Base-by-base conservation (phyloP, 2,888 invertebrate genomes). In the Julus scandinavius region DNA sequence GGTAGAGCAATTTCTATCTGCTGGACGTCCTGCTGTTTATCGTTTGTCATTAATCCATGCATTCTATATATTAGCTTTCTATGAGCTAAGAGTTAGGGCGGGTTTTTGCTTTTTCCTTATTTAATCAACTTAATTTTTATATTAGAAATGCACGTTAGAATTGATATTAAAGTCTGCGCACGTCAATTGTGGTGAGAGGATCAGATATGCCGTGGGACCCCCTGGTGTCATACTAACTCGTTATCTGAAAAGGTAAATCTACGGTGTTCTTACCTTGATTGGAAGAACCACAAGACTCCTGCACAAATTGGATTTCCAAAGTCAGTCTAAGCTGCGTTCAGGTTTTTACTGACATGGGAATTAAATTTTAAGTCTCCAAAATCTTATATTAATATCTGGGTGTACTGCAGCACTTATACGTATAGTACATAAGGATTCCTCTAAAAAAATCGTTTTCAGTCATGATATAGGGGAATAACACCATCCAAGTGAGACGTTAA, bases 141-240 rank as follows among this genome's bases (percentile, higher is more conserved):
- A 45, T 85, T 85, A 85, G 20, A 85, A 49, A 85, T 17, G 85
- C 50, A 13, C 20, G 80, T 80, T 80, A 50, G 85, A 45, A 85
- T 85, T 85, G 85, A 85, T 85, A 85, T 85, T 85, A 85, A 85
- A 85, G 85, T 85, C 85, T 45, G 50, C 45, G 85, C 85, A 85
- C 85, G 85, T 85, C 85, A 85, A 85, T 85, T 85, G 85, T 45
- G 85, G 85, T 85, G 85, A 85, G 80, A 85, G 85, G 85, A 85
- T 85, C 85, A 85, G 85, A 85, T 85, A 85, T 85, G 85, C 85
- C 85, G 45, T 85, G n/a, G 45, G 85, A 85, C 85, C 50, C 85
- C 85, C 85, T 85, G 50, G 45, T 85, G 85, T 80, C 85, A 5
- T 40, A 50, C 85, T 85, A 85, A 85, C 85, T 85, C 85, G 50